Evolutionary conservation across 2,797 vertebrate species (phyloP).

Genomic region (Lates japonicus): DNA sequence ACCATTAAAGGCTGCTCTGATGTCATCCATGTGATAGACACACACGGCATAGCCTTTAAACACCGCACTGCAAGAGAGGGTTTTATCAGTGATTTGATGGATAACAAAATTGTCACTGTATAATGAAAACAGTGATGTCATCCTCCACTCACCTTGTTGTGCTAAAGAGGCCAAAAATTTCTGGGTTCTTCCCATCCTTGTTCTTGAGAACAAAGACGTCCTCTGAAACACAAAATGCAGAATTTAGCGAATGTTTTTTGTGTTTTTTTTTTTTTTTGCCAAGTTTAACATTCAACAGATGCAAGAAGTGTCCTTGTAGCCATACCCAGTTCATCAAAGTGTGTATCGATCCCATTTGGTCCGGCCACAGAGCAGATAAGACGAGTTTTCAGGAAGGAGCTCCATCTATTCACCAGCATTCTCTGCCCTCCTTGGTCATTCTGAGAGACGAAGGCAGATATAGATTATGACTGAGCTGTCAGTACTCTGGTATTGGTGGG

Average conservation of each 20-base stretch:
- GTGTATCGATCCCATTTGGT: constrained; percentile 93
- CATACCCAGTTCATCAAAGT: constrained; percentile 97
- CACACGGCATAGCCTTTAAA: constrained; percentile 97
- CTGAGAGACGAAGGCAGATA: constrained; percentile 78
- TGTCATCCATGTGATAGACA: constrained; percentile 95
- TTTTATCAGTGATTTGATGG: constrained; percentile 1
- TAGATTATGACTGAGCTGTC: constrained; percentile 17
- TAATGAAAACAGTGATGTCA: background rate
- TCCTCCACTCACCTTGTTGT: constrained; percentile 91
- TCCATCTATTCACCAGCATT: constrained; percentile 97
- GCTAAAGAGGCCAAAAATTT: constrained; percentile 97
- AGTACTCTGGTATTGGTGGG: background rate
- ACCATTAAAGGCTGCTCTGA: constrained; percentile 95
- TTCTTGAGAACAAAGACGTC: constrained; percentile 94
- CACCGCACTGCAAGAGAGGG: constrained; percentile 79
- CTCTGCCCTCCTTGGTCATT: constrained; percentile 96
- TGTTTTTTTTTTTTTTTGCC: too few relatives aligned
- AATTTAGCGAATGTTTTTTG: background rate
- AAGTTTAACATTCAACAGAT: background rate
- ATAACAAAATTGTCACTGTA: background rate
- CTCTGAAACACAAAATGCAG: constrained; percentile 83
- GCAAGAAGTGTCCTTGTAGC: background rate
- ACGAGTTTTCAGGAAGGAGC: constrained; percentile 94
- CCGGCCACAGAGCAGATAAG: constrained; percentile 95
- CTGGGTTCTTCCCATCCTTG: constrained; percentile 94